Evolutionary conservation across 92 coral and sea anemone genomes (phyloP), one percentile per base, ranked within the genome.

Genomic region (Epizoanthus scotinus): DNA sequence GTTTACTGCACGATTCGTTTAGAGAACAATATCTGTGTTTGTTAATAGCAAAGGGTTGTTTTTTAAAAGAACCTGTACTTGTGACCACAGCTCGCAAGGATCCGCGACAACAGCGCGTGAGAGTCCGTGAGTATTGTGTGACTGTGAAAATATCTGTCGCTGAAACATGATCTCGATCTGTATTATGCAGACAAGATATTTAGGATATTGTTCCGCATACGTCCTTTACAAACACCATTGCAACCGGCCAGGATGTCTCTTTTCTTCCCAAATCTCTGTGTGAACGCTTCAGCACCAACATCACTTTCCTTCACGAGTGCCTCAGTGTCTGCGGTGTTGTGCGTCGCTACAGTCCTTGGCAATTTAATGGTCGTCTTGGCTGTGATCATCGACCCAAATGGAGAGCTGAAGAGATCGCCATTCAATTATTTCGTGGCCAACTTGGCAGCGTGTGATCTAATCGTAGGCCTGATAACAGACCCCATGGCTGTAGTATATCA

Each of bases 381-480:
- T 52, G 89, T 91, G 14, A 42, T 86, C 69, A 84, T 91, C 60
- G 91, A 91, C 64, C 97, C 97, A 3, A 86, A 91, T 70, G 84
- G 89, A 12, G 82, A 91, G 29, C 93, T 91, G 3, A 58, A 59
- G 29, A 89, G 90, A 27, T 91, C 97, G 49, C 97, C 97, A 29
- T 91, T 91, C 66, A 89, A 87, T 82, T 89, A 77, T 77, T 72
- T 91, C 1, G 97, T 91, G 18, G 97, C 97, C 10, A 91, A 89
- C 34, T 67, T 91, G 19, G 97, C 97, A 31, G 87, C 90, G 13
- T 92, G 93, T 5, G 97, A 91, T 78, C 58, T 91, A 26, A 84
- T 91, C n/a, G 97, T 91, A 5, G 97, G 97, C 1, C 69, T 87
- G 38, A 56, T 91, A 12, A 92, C 93, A 62, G 77, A 86, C 28